These are phyloP conservation scores for Callaeas wilsoni DNA, from an alignment of 2,113 vertebrate genomes.

Conservation along the genomic window DNA sequence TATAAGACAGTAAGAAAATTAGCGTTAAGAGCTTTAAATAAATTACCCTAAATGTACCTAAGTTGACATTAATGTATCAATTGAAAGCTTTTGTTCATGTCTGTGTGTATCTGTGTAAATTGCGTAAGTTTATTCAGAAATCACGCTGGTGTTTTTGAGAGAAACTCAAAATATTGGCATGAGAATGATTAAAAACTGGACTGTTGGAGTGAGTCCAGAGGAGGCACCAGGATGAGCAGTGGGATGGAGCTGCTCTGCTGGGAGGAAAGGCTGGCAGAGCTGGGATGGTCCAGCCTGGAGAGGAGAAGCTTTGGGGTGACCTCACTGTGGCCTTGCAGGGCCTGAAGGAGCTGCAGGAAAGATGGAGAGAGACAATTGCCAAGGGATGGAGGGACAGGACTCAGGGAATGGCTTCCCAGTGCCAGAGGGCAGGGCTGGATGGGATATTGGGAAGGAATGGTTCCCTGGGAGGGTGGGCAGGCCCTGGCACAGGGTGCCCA, in stretches of 20 bases:
- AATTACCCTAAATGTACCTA: neutral
- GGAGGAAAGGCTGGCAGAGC: neutral
- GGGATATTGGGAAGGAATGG: neutral
- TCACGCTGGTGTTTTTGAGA: neutral
- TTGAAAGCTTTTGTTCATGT: neutral
- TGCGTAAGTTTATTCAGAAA: neutral
- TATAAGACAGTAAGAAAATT: neutral
- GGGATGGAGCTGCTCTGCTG: neutral
- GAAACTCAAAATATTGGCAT: neutral
- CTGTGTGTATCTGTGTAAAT: neutral
- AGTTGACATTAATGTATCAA: neutral
- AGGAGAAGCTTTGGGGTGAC: neutral
- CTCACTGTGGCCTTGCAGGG: neutral
- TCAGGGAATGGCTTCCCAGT: neutral
- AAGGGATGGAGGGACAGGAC: neutral
- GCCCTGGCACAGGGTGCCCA: neutral
- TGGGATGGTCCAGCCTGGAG: neutral
- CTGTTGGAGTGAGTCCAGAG: accelerated
- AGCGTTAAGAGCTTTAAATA: neutral
- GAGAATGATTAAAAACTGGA: neutral
- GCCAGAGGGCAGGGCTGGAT: neutral
- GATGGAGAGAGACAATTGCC: neutral
- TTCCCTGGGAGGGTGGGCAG: neutral
- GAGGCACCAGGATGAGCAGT: neutral
- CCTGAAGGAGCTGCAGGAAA: neutral